Conservation (phyloP, 2,797 vertebrate species). For the Sebastolobus alascanus region DNA sequence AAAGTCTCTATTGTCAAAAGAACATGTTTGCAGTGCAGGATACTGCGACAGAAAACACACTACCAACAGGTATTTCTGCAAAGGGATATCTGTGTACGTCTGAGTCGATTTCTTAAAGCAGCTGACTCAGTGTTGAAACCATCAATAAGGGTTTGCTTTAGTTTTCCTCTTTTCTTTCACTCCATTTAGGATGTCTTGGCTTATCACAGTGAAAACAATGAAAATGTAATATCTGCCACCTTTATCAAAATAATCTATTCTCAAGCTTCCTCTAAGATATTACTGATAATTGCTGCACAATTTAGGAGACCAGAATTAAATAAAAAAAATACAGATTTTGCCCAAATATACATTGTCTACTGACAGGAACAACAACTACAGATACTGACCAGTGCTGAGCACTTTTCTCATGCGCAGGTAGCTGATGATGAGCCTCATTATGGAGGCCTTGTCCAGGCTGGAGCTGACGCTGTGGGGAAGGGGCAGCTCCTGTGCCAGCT, state of each 20-base stretch:
- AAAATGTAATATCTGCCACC: background rate
- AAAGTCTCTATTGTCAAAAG: background rate
- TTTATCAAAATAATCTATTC: background rate
- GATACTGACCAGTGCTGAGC: conserved; percentile 89
- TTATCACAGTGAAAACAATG: background rate
- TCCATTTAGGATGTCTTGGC: too few relatives aligned
- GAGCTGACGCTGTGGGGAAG: conserved; percentile 94
- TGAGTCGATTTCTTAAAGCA: background rate
- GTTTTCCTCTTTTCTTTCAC: background rate
- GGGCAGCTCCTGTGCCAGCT: conserved; percentile 95
- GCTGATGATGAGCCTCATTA: conserved; percentile 98
- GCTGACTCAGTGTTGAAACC: conserved; percentile 7
- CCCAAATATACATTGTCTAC: background rate
- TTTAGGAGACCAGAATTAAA: background rate
- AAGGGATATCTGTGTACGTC: background rate
- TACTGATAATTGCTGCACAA: background rate
- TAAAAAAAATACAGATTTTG: background rate
- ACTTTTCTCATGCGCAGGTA: conserved; percentile 96
- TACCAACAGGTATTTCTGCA: conserved; percentile 7
- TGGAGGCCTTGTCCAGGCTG: conserved; percentile 97
- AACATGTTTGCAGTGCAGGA: conserved; percentile 15
- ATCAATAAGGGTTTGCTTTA: background rate
- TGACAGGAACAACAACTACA: background rate
- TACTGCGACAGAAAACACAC: background rate
- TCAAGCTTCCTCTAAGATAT: background rate